phyloP scores from a whole-genome alignment of 2,888 invertebrate species.

The Dynastes tityus region DNA sequence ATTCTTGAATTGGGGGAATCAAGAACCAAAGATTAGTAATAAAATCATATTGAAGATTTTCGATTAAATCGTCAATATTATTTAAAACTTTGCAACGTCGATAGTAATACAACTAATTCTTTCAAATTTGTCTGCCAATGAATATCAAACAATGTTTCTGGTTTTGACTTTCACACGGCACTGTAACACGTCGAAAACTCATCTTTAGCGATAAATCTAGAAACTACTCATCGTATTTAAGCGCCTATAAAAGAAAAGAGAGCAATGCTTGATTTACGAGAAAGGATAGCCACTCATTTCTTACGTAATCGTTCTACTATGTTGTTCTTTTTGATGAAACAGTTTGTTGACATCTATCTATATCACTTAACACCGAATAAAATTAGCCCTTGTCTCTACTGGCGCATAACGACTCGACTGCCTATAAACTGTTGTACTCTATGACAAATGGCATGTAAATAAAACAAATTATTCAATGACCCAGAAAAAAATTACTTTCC shows the following conservation, averaged over 20 bases:
- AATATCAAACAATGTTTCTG: too few species aligned
- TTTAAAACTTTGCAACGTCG: too few species aligned
- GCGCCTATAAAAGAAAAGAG: neutral
- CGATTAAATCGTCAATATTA: too few species aligned
- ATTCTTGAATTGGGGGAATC: too few species aligned
- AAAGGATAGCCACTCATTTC: constrained; percentile 7
- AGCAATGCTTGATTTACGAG: constrained; percentile 34
- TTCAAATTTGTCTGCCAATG: too few species aligned
- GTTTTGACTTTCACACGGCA: neutral
- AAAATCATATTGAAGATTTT: too few species aligned
- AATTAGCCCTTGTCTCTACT: constrained; percentile 20
- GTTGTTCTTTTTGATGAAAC: constrained; percentile 39
- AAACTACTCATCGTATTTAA: constrained; percentile 4
- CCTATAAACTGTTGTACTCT: neutral
- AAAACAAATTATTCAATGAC: neutral
- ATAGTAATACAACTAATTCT: too few species aligned
- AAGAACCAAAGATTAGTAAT: too few species aligned
- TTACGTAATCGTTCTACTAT: constrained; percentile 48
- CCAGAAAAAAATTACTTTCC: constrained; percentile 7
- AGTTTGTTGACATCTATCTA: constrained; percentile 45
- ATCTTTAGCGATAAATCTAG: constrained; percentile 14
- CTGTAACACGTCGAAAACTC: neutral
- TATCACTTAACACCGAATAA: constrained; percentile 31
- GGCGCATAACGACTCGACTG: neutral
- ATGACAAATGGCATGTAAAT: neutral